Conservation (phyloP, 2,797 vertebrate genomes). For the Paramormyrops hopkinsi region DNA sequence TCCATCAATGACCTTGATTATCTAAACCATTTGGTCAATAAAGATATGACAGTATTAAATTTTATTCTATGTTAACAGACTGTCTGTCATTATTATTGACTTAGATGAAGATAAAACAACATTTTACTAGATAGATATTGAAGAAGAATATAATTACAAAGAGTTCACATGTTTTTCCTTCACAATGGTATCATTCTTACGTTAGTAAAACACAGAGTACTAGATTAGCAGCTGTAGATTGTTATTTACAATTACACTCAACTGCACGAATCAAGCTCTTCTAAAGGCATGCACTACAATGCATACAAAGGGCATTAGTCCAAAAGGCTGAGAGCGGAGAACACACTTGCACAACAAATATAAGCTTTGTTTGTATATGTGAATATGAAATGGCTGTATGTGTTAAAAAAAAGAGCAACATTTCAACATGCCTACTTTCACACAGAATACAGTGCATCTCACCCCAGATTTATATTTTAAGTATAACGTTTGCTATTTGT, state of each 20-base stretch:
- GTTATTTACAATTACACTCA: background rate
- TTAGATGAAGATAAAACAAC: background rate
- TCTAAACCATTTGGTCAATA: slow-evolving; percentile 1
- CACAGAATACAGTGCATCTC: background rate
- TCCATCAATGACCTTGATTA: background rate
- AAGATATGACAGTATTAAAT: background rate
- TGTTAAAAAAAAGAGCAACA: slow-evolving; percentile 27
- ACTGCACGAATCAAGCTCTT: background rate
- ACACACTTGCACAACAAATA: slow-evolving; percentile 38
- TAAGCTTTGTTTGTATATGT: slow-evolving; percentile 32
- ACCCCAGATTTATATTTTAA: background rate
- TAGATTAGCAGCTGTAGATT: background rate
- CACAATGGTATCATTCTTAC: background rate
- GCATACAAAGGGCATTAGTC: slow-evolving; percentile 34
- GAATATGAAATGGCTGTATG: slow-evolving; percentile 34
- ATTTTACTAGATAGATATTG: background rate
- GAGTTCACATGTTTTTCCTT: background rate
- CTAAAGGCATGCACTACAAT: slow-evolving; percentile 25
- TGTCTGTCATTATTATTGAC: background rate
- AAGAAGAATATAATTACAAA: background rate
- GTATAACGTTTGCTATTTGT: background rate
- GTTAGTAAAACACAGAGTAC: background rate
- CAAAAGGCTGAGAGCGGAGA: slow-evolving; percentile 27
- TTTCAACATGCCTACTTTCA: background rate
- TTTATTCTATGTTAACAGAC: background rate